These are phyloP conservation scores for Holothuria glaberrima DNA, from an alignment of 35 echinoderm and acorn worm genomes.

Conservation along the genomic window DNA sequence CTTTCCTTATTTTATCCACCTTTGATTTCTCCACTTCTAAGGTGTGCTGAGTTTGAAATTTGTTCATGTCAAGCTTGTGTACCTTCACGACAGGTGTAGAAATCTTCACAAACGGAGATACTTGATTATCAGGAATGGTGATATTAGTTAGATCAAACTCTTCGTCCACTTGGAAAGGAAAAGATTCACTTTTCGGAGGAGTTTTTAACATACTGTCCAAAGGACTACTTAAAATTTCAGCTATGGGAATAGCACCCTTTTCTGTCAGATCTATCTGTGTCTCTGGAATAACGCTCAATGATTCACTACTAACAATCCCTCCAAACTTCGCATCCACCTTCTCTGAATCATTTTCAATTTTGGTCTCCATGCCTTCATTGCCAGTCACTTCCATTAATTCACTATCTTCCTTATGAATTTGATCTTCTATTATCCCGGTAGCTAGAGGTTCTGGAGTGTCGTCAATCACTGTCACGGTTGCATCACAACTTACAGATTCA, in stretches of 20 bases:
- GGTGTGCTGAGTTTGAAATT: background rate
- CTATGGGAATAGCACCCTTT: too few species aligned
- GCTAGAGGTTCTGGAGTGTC: background rate
- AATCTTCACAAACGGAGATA: slow-evolving; percentile 19
- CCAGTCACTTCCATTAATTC: too few species aligned
- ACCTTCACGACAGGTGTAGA: slow-evolving; percentile 43
- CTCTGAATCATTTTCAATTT: background rate
- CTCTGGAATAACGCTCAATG: slow-evolving; percentile 18
- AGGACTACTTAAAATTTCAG: too few species aligned
- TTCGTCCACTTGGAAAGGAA: slow-evolving; percentile 35
- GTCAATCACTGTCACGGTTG: background rate
- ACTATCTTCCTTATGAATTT: too few species aligned
- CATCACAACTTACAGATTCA: background rate
- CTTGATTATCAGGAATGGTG: background rate
- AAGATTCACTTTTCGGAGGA: background rate
- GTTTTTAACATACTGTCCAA: background rate
- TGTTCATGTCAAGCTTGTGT: slow-evolving; percentile 21
- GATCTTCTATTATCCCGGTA: background rate
- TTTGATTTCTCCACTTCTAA: background rate
- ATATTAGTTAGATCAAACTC: slow-evolving; percentile 16
- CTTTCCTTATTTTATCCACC: background rate
- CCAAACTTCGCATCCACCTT: background rate
- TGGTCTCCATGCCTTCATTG: too few species aligned
- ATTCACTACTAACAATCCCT: background rate
- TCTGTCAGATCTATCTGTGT: slow-evolving; percentile 13